Conservation (phyloP, 2,797 vertebrate genomes). For the Streptopelia turtur region DNA sequence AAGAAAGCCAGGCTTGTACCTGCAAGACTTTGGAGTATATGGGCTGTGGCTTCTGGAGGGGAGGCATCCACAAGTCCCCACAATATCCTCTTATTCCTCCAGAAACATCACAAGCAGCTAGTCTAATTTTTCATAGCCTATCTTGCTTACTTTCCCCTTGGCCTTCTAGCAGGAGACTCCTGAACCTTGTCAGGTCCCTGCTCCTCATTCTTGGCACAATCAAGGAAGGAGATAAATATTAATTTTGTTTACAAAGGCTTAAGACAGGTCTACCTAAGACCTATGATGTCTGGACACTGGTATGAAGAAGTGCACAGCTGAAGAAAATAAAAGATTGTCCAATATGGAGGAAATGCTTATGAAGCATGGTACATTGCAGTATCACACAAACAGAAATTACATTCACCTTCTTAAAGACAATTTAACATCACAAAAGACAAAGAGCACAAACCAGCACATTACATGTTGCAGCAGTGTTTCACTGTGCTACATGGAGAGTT, state of each 20-base stretch:
- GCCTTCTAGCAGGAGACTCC: background rate
- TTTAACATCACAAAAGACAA: background rate
- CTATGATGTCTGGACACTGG: background rate
- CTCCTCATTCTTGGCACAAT: background rate
- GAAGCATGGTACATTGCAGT: background rate
- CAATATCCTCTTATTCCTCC: background rate
- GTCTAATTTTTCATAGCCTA: background rate
- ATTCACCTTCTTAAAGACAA: background rate
- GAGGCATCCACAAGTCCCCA: background rate
- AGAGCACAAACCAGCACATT: background rate
- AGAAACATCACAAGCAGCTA: background rate
- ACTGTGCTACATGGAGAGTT: rapidly evolving
- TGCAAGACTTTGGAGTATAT: background rate
- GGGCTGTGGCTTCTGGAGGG: background rate
- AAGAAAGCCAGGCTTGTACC: background rate
- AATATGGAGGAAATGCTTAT: background rate
- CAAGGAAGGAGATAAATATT: background rate
- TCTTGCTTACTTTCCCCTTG: background rate
- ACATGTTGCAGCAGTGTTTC: background rate
- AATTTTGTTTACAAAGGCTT: background rate
- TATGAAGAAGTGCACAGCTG: background rate
- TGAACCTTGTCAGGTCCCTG: background rate
- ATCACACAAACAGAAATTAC: background rate
- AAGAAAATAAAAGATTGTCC: background rate
- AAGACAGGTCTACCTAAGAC: background rate